Percentiles rank a stretch among this genome's conserved stretches.
Conservation (phyloP, 2,888 invertebrate species). For the Ectemnius lituratus region DNA sequence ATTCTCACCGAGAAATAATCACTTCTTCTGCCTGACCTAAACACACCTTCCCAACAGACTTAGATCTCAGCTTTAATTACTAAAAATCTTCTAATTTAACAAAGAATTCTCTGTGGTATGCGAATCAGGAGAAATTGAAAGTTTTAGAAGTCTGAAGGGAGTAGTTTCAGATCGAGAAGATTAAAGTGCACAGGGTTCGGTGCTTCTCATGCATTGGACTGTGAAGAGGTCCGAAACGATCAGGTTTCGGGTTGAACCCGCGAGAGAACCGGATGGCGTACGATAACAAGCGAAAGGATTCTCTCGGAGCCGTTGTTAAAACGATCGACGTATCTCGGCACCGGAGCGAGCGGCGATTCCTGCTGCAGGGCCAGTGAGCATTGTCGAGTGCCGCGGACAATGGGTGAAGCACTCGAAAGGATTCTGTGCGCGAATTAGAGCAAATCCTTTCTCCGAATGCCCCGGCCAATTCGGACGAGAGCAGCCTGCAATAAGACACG, state of each 20-base stretch:
- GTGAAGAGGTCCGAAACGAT: constrained; percentile 47
- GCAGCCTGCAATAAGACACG: constrained; percentile 73
- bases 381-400: constrained; percentile 2
- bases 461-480: constrained; percentile 62
- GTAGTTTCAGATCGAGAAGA: too few relatives aligned
- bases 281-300: constrained; percentile 38
- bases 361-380: constrained; percentile 24
- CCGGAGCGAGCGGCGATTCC: constrained; percentile 27
- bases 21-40: too few relatives aligned
- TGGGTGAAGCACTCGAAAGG: constrained; percentile 10
- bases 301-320: constrained; percentile 61
- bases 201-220: constrained; percentile 10
- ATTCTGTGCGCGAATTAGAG: constrained; percentile 63
- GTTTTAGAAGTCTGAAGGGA: too few relatives aligned
- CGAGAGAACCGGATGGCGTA: constrained; percentile 63
- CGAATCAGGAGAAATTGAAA: too few relatives aligned
- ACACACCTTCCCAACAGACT: too few relatives aligned
- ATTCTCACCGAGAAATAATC: too few relatives aligned
- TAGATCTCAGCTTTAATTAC: too few relatives aligned
- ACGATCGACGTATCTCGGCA: constrained; percentile 65
- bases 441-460: constrained; percentile 35
- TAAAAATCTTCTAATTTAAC: too few relatives aligned
- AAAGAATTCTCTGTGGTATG: too few relatives aligned
- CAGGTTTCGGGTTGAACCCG: constrained; percentile 70
- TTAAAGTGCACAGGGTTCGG: too few relatives aligned